These are phyloP conservation scores for Agonopterix subpropinquella DNA, from an alignment of 2,888 invertebrate genomes.

Conservation along the genomic window DNA sequence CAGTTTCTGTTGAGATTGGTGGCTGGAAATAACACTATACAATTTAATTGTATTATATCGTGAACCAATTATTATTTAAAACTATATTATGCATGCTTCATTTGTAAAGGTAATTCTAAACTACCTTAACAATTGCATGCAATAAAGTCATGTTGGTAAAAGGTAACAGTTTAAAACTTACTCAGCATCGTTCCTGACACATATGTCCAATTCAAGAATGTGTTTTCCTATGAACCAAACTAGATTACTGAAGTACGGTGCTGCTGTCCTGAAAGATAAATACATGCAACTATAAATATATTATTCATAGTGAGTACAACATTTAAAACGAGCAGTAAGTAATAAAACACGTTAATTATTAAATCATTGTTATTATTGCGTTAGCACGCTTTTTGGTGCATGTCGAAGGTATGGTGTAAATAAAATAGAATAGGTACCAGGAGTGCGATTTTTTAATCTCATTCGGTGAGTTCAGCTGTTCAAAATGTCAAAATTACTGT, in stretches of 20 bases:
- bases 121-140: no score
- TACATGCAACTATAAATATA: neutral
- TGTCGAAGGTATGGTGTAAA: no score
- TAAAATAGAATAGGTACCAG: no score
- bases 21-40: conserved; percentile 75
- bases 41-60: neutral
- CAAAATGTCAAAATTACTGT: no score
- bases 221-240: conserved; percentile 99
- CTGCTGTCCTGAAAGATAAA: conserved; percentile 84
- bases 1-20: conserved; percentile 91
- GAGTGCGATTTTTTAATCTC: no score
- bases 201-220: conserved; percentile 95
- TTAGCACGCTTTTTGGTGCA: no score
- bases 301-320: no score
- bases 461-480: no score
- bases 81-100: neutral
- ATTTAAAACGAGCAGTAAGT: no score
- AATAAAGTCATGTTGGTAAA: neutral
- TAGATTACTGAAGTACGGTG: conserved; percentile 98
- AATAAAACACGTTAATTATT: no score
- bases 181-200: conserved; percentile 97
- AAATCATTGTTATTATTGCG: no score
- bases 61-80: neutral
- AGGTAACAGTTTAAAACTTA: conserved; percentile 68
- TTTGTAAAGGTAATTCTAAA: no score